Percentiles rank a stretch among this genome's conserved stretches.
phyloP scores from a whole-genome alignment of 2,888 invertebrate species.

The Dermolepida albohirtum region DNA sequence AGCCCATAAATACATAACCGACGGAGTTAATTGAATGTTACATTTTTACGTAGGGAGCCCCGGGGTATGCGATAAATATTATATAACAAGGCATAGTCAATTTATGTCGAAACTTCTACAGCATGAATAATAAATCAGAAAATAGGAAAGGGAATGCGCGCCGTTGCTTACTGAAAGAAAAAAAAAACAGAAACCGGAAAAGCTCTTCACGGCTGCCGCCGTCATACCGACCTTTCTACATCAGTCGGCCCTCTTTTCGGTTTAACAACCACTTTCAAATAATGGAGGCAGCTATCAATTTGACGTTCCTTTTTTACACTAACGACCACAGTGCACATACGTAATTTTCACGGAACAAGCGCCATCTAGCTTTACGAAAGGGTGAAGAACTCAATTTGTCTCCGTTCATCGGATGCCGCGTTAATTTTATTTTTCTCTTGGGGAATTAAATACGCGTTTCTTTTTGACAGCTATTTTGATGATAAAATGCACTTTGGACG shows the following conservation, averaged over 20 bases:
- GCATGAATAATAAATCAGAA: slow-evolving; percentile 44
- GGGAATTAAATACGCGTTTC: too few relatives aligned
- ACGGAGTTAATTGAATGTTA: slow-evolving; percentile 25
- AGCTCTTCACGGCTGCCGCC: slow-evolving; percentile 49
- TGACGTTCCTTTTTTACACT: slow-evolving; percentile 56
- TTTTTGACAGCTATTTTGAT: too few relatives aligned
- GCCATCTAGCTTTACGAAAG: too few relatives aligned
- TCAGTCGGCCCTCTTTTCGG: slow-evolving; percentile 50
- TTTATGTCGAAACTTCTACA: slow-evolving; percentile 41
- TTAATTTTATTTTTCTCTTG: too few relatives aligned
- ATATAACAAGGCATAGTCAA: slow-evolving; percentile 42
- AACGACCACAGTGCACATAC: slow-evolving; percentile 48
- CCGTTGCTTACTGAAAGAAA: slow-evolving; percentile 27
- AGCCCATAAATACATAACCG: slow-evolving; percentile 2
- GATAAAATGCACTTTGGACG: too few relatives aligned
- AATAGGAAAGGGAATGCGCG: slow-evolving; percentile 38
- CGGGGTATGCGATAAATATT: slow-evolving; percentile 22
- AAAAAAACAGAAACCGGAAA: slow-evolving; percentile 53
- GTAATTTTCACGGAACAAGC: too few relatives aligned
- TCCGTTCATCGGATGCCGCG: too few relatives aligned
- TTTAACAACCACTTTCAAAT: slow-evolving; percentile 61
- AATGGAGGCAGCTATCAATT: slow-evolving; percentile 62
- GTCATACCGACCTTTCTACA: slow-evolving; percentile 51
- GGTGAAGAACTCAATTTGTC: too few relatives aligned
- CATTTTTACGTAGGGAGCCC: slow-evolving; percentile 19